phyloP scores from a whole-genome alignment of 2,888 invertebrate species.

The Drosophila dives region DNA sequence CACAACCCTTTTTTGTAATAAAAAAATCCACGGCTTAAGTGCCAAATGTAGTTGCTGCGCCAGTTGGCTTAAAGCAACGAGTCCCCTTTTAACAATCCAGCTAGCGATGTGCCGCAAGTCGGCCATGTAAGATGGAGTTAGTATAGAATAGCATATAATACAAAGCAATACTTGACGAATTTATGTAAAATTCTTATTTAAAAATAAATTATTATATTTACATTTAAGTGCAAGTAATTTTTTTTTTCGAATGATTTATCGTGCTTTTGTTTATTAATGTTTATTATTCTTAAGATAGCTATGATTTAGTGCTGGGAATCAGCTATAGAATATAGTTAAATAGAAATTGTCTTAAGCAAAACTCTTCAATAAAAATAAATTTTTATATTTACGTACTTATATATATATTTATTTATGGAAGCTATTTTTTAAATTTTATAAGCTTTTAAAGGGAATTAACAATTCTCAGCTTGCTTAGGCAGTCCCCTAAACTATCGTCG shows the following conservation, averaged over 20 bases:
- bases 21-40: conserved; percentile 61
- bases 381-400: neutral
- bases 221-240: neutral
- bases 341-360: conserved; percentile 1
- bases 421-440: neutral
- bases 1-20: conserved; percentile 73
- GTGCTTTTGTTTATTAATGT: no score
- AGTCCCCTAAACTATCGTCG: conserved; percentile 3
- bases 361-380: neutral
- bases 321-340: neutral
- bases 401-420: neutral
- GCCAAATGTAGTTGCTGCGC: conserved; percentile 62
- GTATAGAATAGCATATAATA: neutral
- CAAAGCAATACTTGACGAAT: conserved; percentile 13
- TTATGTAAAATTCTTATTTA: conserved; percentile 7
- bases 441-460: neutral
- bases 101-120: conserved; percentile 45
- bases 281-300: no score
- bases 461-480: neutral
- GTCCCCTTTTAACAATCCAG: conserved; percentile 22
- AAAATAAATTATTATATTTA: neutral
- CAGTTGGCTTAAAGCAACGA: conserved; percentile 50
- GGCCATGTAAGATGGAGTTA: neutral
- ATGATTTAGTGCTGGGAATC: no score
- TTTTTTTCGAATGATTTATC: no score